Evolutionary conservation across 2,113 vertebrate genomes (phyloP), one percentile per base, ranked within the genome.

Genomic region (Gila orcuttii): DNA sequence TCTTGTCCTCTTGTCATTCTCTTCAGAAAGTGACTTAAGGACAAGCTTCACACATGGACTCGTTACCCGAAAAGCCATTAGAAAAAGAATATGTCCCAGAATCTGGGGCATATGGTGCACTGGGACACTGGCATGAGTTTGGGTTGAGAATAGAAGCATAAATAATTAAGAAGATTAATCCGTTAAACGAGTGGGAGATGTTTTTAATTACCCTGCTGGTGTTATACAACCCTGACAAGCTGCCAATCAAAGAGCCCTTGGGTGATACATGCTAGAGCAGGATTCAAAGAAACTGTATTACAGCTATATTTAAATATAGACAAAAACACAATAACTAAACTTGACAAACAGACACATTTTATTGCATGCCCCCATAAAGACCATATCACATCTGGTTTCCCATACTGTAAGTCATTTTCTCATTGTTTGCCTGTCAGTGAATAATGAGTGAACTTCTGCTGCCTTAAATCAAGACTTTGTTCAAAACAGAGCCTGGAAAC

Each of bases 131-230:
- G 33, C 81, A 86, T 71, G n/a, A 75, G 76, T 86, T 82, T 87
- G 50, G 39, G 47, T 55, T 78, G n/a, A 86, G 59, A 84, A 80
- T 28, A 76, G 57, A 82, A 47, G 11, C 57, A 79, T 81, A 25
- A 74, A 82, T 86, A 79, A 87, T 87, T 87, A 85, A 89, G 47
- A 62, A 45, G 39, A 82, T 71, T 28, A 82, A 85, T 84, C 84
- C 60, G 42, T 79, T 87, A 85, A 89, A 87, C 19, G 57, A 75
- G 47, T 78, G 75, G 75, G 75, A 33, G 75, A 78, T 78, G 75
- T 78, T 78, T 78, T 57, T 78, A 78, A 78, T 78, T 75, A 75
- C 73, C 73, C 42, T 50, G 73, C 73, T 75, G 73, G 50, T 75
- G 73, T 47, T 75, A 75, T 42, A 75, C 23, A 75, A 75, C 73